Percentiles rank a stretch among this genome's conserved stretches.
These are phyloP conservation scores for Digitonthophagus gazella DNA, from an alignment of 2,888 invertebrate species.

Conservation along the genomic window DNA sequence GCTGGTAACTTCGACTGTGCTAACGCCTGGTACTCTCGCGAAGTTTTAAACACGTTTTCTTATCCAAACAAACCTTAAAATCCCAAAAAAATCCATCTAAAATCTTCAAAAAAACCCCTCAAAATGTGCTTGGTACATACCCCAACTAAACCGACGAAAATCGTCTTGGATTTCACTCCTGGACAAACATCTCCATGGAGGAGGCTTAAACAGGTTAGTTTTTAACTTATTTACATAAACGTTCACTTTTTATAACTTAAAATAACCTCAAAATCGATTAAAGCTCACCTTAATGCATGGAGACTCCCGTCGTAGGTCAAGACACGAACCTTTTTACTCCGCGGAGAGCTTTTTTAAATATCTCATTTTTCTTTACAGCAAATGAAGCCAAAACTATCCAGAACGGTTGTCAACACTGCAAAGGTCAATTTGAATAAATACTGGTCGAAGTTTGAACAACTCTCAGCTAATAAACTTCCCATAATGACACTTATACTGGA, in stretches of 20 bases:
- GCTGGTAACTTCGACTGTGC: constrained; percentile 26
- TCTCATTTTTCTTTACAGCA: constrained; percentile 52
- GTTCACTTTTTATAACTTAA: not conserved
- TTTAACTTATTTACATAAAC: constrained; percentile 3
- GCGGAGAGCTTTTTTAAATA: constrained; percentile 6
- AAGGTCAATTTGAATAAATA: constrained; percentile 65
- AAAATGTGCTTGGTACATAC: constrained; percentile 55
- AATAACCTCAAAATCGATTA: not conserved
- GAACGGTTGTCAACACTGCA: constrained; percentile 58
- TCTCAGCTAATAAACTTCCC: constrained; percentile 50
- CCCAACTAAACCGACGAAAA: constrained; percentile 20
- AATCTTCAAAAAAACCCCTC: not conserved
- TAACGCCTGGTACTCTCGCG: too few relatives aligned
- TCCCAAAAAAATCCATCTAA: not conserved
- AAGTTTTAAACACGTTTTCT: constrained; percentile 5
- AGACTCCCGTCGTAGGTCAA: constrained; percentile 27
- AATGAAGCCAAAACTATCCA: constrained; percentile 58
- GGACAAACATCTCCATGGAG: constrained; percentile 60
- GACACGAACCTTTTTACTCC: constrained; percentile 26
- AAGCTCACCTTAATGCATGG: not conserved
- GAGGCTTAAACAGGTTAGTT: constrained; percentile 59
- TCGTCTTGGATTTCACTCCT: constrained; percentile 49
- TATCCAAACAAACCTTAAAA: not conserved
- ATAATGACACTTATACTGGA: constrained; percentile 53
- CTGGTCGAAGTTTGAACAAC: constrained; percentile 63